Evolutionary conservation across 1,140 invertebrate species (phyloP).

Genomic region (Sarcophaga bullata): DNA sequence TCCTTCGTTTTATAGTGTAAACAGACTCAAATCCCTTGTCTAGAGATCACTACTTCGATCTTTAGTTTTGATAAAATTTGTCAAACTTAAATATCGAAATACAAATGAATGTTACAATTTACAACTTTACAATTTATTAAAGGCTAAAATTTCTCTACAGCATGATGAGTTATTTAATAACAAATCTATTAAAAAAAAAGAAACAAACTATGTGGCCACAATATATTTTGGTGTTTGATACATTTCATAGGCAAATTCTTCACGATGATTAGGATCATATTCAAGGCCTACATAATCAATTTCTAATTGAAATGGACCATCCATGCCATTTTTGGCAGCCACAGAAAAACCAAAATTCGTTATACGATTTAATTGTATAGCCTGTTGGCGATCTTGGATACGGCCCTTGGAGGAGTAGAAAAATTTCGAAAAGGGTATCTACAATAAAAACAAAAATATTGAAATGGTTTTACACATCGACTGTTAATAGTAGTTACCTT

Average conservation of each 20-base stretch:
- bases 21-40: too few species aligned
- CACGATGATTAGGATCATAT: conserved; percentile 77
- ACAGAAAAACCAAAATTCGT: conserved; percentile 83
- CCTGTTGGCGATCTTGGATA: conserved; percentile 84
- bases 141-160: neutral
- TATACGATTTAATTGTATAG: conserved; percentile 71
- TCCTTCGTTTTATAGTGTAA: too few species aligned
- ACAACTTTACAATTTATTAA: too few species aligned
- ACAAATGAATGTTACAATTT: too few species aligned
- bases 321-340: conserved; percentile 73
- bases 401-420: conserved; percentile 83
- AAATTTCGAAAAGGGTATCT: conserved; percentile 97
- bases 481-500: conserved; percentile 70
- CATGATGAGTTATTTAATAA: neutral
- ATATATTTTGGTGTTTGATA: conserved; percentile 78
- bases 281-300: conserved; percentile 92
- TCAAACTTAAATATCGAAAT: too few species aligned
- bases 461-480: neutral
- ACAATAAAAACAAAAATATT: conserved; percentile 41
- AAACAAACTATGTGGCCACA: conserved; percentile 66
- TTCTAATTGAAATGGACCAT: conserved; percentile 90
- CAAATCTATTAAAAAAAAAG: too few species aligned
- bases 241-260: conserved; percentile 92
- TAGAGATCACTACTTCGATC: too few species aligned
- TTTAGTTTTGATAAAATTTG: too few species aligned